Conservation (phyloP, 2,888 invertebrate species). For the Chalcosyrphus nemorum region DNA sequence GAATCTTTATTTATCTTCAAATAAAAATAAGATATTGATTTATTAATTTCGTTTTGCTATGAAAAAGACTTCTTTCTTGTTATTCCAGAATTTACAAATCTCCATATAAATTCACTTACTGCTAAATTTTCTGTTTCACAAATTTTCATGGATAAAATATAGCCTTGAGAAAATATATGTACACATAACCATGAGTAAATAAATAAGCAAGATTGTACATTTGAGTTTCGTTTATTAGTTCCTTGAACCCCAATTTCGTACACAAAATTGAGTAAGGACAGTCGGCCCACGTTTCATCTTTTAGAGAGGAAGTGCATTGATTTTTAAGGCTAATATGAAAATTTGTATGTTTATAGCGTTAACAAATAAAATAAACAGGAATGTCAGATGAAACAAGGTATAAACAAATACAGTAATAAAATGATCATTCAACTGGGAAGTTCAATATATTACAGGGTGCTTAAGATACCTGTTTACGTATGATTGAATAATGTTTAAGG, state of each 20-base stretch:
- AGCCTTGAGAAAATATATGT: background rate
- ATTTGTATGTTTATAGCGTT: slow-evolving; percentile 18
- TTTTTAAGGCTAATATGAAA: background rate
- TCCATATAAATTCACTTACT: no score
- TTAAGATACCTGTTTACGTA: no score
- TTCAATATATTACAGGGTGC: no score
- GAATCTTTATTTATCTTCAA: no score
- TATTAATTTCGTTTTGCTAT: no score
- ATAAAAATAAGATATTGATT: no score
- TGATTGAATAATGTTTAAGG: no score
- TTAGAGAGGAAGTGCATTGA: background rate
- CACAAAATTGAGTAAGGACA: background rate
- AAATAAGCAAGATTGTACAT: background rate
- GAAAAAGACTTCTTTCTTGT: no score
- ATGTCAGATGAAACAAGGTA: background rate
- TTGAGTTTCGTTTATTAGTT: slow-evolving; percentile 2
- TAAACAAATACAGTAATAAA: slow-evolving; percentile 9
- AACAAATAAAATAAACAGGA: slow-evolving; percentile 8
- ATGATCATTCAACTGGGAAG: slow-evolving; percentile 14
- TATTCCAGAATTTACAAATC: no score
- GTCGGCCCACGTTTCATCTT: background rate
- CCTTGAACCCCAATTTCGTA: slow-evolving; percentile 24
- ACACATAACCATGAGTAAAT: background rate
- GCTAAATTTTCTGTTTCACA: background rate
- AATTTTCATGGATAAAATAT: background rate